A percentile compares a stretch with the other conserved stretches of the same genome.
Evolutionary conservation across 2,113 vertebrate genomes (phyloP).

Genomic region (Pseudopipra pipra): DNA sequence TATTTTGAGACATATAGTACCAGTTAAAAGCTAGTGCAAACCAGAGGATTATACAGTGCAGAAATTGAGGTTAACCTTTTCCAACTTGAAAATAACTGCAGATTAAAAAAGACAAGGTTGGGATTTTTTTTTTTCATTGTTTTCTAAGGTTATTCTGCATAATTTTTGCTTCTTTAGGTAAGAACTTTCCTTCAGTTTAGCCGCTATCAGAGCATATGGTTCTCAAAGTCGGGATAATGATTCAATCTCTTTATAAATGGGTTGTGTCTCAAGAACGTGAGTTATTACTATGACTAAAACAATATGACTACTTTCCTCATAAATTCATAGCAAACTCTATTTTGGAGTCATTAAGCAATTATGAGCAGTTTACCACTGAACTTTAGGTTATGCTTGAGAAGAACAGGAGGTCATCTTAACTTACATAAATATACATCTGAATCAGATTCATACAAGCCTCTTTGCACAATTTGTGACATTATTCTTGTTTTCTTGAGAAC

Average conservation of each 20-base stretch:
- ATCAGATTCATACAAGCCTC: neutral
- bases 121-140: neutral
- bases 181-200: neutral
- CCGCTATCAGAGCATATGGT: neutral
- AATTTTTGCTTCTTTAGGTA: neutral
- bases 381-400: neutral
- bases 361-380: neutral
- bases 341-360: neutral
- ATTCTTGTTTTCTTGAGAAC: neutral
- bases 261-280: neutral
- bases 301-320: neutral
- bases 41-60: neutral
- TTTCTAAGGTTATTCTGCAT: neutral
- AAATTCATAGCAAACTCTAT: conserved; percentile 1
- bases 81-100: neutral
- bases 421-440: neutral
- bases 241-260: neutral
- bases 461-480: neutral
- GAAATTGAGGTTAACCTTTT: neutral
- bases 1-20: neutral
- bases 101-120: rapidly evolving
- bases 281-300: conserved; percentile 21
- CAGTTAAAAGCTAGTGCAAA: neutral
- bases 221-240: neutral
- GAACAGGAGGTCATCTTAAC: neutral